Conservation (phyloP, 2,113 vertebrate species). For the Meles meles region DNA sequence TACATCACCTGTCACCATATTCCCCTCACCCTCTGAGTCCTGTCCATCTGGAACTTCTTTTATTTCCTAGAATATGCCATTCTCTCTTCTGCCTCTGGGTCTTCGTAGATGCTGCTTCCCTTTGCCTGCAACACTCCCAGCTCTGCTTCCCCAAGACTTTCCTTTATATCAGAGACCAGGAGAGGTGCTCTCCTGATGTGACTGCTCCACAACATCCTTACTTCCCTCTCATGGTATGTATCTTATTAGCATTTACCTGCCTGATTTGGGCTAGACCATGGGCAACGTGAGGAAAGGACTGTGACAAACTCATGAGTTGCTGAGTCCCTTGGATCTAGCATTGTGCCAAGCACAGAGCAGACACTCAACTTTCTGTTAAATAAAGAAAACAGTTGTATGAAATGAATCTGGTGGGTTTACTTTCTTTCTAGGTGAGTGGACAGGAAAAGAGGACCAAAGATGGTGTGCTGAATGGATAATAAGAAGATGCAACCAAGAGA, state of each 20-base stretch:
- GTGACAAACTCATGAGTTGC: neutral
- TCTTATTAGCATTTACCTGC: neutral
- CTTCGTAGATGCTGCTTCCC: neutral
- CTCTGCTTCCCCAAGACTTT: neutral
- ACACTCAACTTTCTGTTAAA: neutral
- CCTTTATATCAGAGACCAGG: neutral
- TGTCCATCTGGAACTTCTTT: neutral
- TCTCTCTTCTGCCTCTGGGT: neutral
- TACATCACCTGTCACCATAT: neutral
- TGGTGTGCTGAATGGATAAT: neutral
- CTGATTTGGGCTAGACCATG: neutral
- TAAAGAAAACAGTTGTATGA: neutral
- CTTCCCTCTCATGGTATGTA: neutral
- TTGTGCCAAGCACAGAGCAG: neutral
- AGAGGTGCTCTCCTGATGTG: neutral
- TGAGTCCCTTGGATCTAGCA: neutral
- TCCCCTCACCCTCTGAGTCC: neutral
- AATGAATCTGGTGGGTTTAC: neutral
- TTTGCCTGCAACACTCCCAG: neutral
- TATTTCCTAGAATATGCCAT: neutral
- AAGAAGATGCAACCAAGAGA: neutral
- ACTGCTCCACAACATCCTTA: neutral
- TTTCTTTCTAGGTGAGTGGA: neutral
- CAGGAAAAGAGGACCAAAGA: neutral
- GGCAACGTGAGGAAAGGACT: neutral